A percentile compares a stretch with the other conserved stretches of the same genome.
Conservation (phyloP, 2,888 invertebrate species). For the Phlogophora meticulosa region DNA sequence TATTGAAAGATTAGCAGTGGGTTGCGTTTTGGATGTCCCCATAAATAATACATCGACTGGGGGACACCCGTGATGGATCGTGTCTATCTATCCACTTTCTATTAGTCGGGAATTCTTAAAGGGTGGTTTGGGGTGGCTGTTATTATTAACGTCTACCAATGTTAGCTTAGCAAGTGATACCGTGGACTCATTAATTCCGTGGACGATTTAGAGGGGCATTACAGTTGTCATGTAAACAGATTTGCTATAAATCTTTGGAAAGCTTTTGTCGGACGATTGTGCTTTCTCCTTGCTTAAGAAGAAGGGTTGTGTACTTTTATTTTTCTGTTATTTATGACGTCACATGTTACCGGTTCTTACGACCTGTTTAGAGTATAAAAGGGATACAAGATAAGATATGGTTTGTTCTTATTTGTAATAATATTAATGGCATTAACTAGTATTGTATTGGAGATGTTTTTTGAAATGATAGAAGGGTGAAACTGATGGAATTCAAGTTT, state of each 20-base stretch:
- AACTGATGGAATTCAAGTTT: too few species aligned
- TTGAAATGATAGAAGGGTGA: background rate
- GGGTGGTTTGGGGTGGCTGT: constrained; percentile 86
- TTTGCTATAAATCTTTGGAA: constrained; percentile 73
- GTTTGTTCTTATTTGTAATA: constrained; percentile 42
- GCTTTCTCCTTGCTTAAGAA: constrained; percentile 48
- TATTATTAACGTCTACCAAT: constrained; percentile 87
- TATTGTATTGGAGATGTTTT: background rate
- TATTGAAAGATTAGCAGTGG: constrained; percentile 91
- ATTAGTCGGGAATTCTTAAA: constrained; percentile 90
- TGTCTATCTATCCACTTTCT: constrained; percentile 89
- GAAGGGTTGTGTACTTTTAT: constrained; percentile 60
- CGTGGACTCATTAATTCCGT: constrained; percentile 81
- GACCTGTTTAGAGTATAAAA: constrained; percentile 40
- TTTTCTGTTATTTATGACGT: constrained; percentile 60
- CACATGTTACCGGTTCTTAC: constrained; percentile 32
- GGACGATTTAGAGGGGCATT: constrained; percentile 73
- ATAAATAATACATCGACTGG: constrained; percentile 90
- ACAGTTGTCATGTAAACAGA: constrained; percentile 79
- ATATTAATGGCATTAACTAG: constrained; percentile 12
- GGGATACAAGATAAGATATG: constrained; percentile 15
- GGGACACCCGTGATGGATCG: constrained; percentile 87
- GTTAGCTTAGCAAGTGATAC: constrained; percentile 86
- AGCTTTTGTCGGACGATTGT: constrained; percentile 65
- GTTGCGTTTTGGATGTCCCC: constrained; percentile 85